Base-by-base conservation (phyloP, 1,140 invertebrate species). In the Tetragonula clypearis region DNA sequence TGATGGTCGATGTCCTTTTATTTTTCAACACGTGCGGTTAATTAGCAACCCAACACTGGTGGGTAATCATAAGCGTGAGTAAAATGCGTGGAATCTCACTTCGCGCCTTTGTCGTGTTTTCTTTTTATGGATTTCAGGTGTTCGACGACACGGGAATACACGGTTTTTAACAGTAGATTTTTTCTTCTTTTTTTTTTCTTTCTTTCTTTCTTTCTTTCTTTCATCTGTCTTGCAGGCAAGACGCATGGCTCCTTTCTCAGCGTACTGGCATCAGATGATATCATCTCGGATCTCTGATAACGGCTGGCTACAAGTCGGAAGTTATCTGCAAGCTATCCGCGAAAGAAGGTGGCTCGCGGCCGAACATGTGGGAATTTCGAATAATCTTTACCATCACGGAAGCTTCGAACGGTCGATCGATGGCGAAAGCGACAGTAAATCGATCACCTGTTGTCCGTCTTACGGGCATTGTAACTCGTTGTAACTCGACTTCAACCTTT, bases 241-340 rank as follows among this genome's bases (percentile, higher is more conserved):
- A 76, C 26, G 49, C 62, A 68, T 41, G 23, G 62, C 72, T 76
- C 60, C 82, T 84, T 60, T 84, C 82, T 55, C n/a, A 53, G 41
- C 66, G 41, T 19, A 35, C 68, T 12, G 41, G 68, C 79, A 79
- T 84, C 82, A 49, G 6, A 8, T 49, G 82, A 84, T 84, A 79
- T 84, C 77, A 79, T 84, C 77, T 79, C 9, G 30, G 23, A 84
- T 84, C 82, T 84, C 35, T 79, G 82, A 84, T 84, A 79, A 72
- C 56, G 49, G 6, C 56, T 19, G 41, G 68, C 41, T 41, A 30
- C 77, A 53, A 65, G 76, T 84, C 77, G 77, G 82, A 84, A 84
- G 82, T 69, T 79, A 58, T 35, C 35, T 35, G 41, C 41, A 41
- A 41, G 41, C 0, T 49, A 49, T 69, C 77, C 30, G 21, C 17